phyloP scores from a whole-genome alignment of 2,888 invertebrate genomes.

The Sabellastarte sp. region DNA sequence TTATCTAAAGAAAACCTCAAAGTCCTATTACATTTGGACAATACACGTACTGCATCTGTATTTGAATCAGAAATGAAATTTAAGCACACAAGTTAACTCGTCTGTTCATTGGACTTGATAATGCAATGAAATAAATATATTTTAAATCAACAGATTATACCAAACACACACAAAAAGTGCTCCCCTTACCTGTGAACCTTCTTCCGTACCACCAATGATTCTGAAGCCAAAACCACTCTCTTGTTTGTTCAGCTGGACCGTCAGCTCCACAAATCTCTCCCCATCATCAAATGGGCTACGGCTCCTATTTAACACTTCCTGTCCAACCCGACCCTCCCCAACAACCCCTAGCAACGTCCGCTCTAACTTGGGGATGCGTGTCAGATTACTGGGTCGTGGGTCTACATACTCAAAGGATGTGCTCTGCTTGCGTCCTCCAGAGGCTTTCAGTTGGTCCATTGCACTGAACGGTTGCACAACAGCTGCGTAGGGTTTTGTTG shows the following conservation, averaged over 20 bases:
- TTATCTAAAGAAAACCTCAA: too few relatives aligned
- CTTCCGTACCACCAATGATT: constrained; percentile 96
- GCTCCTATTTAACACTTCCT: background rate
- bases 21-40: too few relatives aligned
- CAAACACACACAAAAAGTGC: background rate
- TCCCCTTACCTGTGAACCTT: constrained; percentile 76
- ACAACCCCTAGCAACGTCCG: too few relatives aligned
- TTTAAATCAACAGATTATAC: too few relatives aligned
- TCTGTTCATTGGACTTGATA: too few relatives aligned
- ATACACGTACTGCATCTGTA: too few relatives aligned
- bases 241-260: constrained; percentile 82
- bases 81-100: too few relatives aligned
- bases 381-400: constrained; percentile 58
- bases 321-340: background rate
- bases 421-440: constrained; percentile 57
- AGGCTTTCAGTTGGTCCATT: background rate
- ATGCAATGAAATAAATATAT: too few relatives aligned
- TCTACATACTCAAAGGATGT: constrained; percentile 68
- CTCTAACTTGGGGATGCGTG: constrained; percentile 33
- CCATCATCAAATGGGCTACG: constrained; percentile 26
- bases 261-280: constrained; percentile 65
- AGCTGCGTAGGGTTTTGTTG: background rate
- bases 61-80: too few relatives aligned
- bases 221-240: constrained; percentile 96
- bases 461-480: background rate